Base-by-base conservation (phyloP, 1,140 invertebrate genomes). In the Chironomus tepperi region DNA sequence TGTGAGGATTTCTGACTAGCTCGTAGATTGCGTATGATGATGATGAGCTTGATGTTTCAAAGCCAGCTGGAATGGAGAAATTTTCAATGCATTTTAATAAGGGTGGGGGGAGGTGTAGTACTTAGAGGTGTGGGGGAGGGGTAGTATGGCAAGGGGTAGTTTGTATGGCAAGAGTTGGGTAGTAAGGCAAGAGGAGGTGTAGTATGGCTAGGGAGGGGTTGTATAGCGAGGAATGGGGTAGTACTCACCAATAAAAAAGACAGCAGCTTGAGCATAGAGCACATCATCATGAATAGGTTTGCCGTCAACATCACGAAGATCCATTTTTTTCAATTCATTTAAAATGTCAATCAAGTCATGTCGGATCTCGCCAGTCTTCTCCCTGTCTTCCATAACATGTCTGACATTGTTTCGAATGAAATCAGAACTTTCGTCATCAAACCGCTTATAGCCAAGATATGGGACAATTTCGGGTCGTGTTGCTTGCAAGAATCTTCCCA, bases 281-380 rank as follows among this genome's bases (percentile, higher is more conserved):
- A 81, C 80, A 75, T 81, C 80, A 42, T 76, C 77, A n/a, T 82
- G 79, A 47, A 80, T 19, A n/a, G 21, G 21, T 8, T 19, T 70
- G 7, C 10, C 21, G 21, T 81, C 80, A 74, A 77, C 75, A 77
- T 82, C 79, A 65, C 81, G 76, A 74, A 78, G 79, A 42, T 81
- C 78, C 73, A 81, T 77, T 72, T 82, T 82, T 15, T 79, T 84
- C 0, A 86, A 77, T 3, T 85, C 82, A 6, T 86, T 77, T 0
- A 86, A 47, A 0, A 82, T 42, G 79, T 86, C 84, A 15, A 86
- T 81, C 0, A 86, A 76, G 78, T 86, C 85, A 74, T 82, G 81
- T 3, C 83, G 79, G 0, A 72, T 12, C 0, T 75, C 75, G 0
- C 78, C 77, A 9, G 76, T 79, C 0, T 78, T 74, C n/a, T 81